Percentiles rank a stretch among this genome's conserved stretches.
Conservation (phyloP, 2,113 vertebrate genomes). For the Psephotus haematonotus region DNA sequence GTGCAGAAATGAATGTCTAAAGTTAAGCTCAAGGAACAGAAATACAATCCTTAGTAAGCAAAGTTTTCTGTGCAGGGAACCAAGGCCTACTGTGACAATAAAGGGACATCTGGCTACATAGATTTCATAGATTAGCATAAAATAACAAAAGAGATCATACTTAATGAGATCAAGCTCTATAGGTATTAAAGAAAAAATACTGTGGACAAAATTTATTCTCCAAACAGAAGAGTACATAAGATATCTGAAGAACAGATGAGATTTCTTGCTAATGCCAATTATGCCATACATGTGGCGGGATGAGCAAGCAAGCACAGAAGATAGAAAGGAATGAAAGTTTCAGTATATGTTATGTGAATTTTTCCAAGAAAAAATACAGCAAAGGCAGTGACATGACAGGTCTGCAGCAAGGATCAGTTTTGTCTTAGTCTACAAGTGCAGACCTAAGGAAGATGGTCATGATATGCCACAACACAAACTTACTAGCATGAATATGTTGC, state of each 20-base stretch:
- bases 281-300: not conserved
- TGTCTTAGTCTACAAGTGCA: not conserved
- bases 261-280: not conserved
- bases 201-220: not conserved
- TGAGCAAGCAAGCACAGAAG: not conserved
- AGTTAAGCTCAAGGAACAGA: not conserved
- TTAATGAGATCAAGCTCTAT: not conserved
- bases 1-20: not conserved
- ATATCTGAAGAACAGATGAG: not conserved
- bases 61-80: not conserved
- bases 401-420: not conserved
- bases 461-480: not conserved
- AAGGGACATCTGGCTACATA: not conserved
- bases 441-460: not conserved
- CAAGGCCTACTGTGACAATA: not conserved
- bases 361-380: not conserved
- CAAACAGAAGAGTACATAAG: not conserved
- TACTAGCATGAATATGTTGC: not conserved
- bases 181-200: not conserved
- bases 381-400: not conserved
- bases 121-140: not conserved
- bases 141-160: not conserved
- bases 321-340: not conserved
- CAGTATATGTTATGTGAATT: rapidly evolving
- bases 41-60: not conserved